Percentiles rank a stretch among this genome's conserved stretches.
Evolutionary conservation across 2,113 vertebrate species (phyloP).

Genomic region (Varanus salvator): DNA sequence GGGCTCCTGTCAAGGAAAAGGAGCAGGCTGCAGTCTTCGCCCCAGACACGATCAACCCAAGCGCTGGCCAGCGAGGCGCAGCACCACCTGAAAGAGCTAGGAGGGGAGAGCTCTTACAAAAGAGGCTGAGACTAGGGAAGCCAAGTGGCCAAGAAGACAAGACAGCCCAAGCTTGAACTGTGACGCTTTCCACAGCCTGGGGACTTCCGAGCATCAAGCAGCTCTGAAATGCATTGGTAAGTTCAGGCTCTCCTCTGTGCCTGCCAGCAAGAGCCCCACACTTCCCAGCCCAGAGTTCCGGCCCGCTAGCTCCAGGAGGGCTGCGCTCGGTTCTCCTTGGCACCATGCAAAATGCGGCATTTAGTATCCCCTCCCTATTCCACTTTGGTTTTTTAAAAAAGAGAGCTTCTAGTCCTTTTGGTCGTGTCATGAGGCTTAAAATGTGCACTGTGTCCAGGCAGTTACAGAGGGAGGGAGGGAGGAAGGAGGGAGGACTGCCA

Average conservation of each 20-base stretch:
- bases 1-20: not conserved
- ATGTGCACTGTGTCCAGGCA: not conserved
- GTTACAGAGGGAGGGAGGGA: not conserved
- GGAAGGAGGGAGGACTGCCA: not conserved
- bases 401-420: not conserved
- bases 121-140: not conserved
- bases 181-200: not conserved
- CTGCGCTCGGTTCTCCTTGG: not conserved
- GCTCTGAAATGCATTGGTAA: not conserved
- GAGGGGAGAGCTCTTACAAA: not conserved
- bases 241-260: too few species aligned
- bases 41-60: too few species aligned
- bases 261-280: not conserved
- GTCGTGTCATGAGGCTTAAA: not conserved
- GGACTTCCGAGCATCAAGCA: not conserved
- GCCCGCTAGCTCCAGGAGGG: not conserved
- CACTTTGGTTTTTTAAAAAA: not conserved
- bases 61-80: not conserved
- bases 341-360: not conserved
- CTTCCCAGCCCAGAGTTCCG: not conserved
- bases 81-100: too few species aligned
- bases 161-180: not conserved
- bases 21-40: too few species aligned
- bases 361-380: not conserved
- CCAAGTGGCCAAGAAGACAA: not conserved